A percentile compares a stretch with the other conserved stretches of the same genome.
Conservation (phyloP, 1,140 invertebrate species). For the Sinonovacula constricta region DNA sequence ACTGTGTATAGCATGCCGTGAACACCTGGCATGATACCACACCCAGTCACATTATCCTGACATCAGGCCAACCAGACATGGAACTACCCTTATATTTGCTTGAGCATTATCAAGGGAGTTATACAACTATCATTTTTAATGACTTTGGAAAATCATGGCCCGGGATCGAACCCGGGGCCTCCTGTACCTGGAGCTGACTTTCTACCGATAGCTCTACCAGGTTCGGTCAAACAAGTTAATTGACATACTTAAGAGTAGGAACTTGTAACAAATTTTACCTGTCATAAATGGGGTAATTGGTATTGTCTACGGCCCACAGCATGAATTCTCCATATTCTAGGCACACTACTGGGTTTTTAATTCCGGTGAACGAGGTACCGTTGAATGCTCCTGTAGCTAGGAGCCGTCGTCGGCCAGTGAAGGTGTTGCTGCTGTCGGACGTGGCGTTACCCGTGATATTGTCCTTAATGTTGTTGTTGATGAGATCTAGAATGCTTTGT, state of each 20-base stretch:
- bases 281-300: conserved; percentile 75
- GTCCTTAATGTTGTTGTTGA: conserved; percentile 61
- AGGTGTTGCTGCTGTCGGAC: conserved; percentile 47
- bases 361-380: conserved; percentile 64
- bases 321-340: conserved; percentile 69
- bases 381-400: conserved; percentile 58
- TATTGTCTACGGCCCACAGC: conserved; percentile 69
- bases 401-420: conserved; percentile 60
- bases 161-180: no score
- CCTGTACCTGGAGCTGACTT: no score
- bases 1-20: no score
- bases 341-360: conserved; percentile 71
- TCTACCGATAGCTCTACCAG: no score
- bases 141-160: no score
- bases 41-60: no score
- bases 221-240: background rate
- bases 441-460: conserved; percentile 65
- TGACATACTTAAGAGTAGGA: no score
- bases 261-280: conserved; percentile 65
- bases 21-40: no score
- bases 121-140: no score
- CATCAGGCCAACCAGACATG: no score
- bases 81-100: no score
- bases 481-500: conserved; percentile 35
- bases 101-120: no score